Evolutionary conservation across 35 echinoderm and acorn worm genomes (phyloP).

Genomic region (Amphiura filiformis): DNA sequence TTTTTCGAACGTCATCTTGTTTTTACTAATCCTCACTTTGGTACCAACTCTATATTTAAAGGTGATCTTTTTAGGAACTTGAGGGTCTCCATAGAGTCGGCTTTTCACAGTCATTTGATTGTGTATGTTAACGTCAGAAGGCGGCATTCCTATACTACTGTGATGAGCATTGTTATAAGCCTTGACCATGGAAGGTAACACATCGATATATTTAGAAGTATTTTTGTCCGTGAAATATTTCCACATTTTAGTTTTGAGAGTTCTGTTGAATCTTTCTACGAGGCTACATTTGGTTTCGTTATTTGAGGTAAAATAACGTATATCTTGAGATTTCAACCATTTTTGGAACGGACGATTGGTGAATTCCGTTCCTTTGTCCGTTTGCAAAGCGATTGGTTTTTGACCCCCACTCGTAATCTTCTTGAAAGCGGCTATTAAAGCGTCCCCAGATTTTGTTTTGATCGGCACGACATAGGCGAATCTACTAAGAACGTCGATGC

Average conservation of each 20-base stretch:
- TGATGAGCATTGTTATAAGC: conserved; percentile 49
- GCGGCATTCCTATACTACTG: conserved; percentile 49
- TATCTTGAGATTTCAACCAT: background rate
- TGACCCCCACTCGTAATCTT: background rate
- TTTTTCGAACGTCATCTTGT: conserved; percentile 18
- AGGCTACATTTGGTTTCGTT: conserved; percentile 46
- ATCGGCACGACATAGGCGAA: conserved; percentile 25
- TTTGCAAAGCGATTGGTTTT: conserved; percentile 10
- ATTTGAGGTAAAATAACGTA: conserved; percentile 4
- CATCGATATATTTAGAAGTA: conserved; percentile 7
- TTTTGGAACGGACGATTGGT: background rate
- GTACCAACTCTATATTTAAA: conserved; percentile 32
- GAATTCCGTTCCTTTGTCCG: conserved; percentile 51
- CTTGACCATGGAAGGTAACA: conserved; percentile 1
- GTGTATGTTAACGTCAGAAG: conserved; percentile 10
- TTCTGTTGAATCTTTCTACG: conserved; percentile 49
- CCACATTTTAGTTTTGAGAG: conserved; percentile 37
- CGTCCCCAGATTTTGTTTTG: conserved; percentile 29
- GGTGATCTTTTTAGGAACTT: background rate
- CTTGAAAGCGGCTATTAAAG: background rate
- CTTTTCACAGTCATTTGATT: conserved; percentile 58
- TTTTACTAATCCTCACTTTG: conserved; percentile 28
- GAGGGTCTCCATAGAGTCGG: conserved; percentile 1
- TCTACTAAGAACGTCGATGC: conserved; percentile 43
- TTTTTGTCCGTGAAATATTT: conserved; percentile 41